These are phyloP conservation scores for Hemistola chrysoprasaria DNA, from an alignment of 2,888 invertebrate species.

Conservation along the genomic window DNA sequence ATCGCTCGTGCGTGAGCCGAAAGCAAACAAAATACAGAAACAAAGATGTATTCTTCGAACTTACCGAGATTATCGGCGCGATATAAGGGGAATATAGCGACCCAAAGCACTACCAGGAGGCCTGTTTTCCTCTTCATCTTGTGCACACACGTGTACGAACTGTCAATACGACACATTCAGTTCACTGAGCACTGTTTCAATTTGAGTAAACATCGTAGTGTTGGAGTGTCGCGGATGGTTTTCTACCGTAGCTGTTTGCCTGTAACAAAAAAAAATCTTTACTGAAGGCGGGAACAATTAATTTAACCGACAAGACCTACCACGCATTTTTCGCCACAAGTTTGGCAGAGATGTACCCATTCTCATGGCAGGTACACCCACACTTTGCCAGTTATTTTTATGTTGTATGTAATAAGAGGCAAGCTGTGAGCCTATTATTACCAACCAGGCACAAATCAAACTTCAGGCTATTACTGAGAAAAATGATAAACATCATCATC, in stretches of 20 bases:
- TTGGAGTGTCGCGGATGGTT: constrained; percentile 4
- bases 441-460: no score
- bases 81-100: constrained; percentile 64
- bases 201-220: constrained; percentile 26
- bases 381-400: no score
- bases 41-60: constrained; percentile 28
- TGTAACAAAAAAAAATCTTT: constrained; percentile 16
- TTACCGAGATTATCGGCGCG: constrained; percentile 75
- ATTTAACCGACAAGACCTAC: no score
- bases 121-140: constrained; percentile 59
- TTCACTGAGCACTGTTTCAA: constrained; percentile 22
- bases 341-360: no score
- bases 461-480: no score
- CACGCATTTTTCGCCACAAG: no score
- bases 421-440: no score
- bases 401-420: no score
- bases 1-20: constrained; percentile 29
- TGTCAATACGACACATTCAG: constrained; percentile 34
- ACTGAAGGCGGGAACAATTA: no score
- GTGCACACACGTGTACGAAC: constrained; percentile 18
- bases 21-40: constrained; percentile 27
- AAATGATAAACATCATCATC: no score
- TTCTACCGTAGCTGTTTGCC: constrained; percentile 8
- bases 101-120: constrained; percentile 62
- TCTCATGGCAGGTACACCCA: no score